Evolutionary conservation across 2,888 invertebrate genomes (phyloP).

Genomic region (Cryptophagus acutangulus): DNA sequence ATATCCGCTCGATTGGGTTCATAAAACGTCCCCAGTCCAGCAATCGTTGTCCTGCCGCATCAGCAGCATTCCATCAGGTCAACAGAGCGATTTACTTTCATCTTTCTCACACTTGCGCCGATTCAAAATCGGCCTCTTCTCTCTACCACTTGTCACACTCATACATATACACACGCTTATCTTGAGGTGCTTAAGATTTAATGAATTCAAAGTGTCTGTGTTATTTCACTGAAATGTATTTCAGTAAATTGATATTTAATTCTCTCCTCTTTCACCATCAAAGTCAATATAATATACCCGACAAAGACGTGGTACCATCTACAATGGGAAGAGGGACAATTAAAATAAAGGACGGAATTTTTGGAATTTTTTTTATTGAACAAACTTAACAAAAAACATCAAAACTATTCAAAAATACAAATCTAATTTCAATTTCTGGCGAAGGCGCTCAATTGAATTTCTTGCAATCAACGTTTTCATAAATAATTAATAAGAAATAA

Average conservation of each 20-base stretch:
- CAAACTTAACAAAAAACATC: neutral
- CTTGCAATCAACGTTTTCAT: no score
- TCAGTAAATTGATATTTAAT: slow-evolving; percentile 43
- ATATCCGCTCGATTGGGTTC: neutral
- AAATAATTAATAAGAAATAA: no score
- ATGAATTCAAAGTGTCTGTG: slow-evolving; percentile 40
- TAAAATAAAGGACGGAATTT: no score
- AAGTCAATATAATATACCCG: no score
- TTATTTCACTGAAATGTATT: slow-evolving; percentile 39
- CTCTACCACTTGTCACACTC: slow-evolving; percentile 34
- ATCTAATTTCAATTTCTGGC: no score
- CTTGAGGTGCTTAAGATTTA: slow-evolving; percentile 39
- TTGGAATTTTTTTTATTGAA: slow-evolving; percentile 10
- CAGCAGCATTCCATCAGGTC: slow-evolving; percentile 40
- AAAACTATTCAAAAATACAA: neutral
- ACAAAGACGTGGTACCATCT: no score
- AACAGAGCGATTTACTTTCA: slow-evolving; percentile 32
- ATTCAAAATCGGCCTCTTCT: slow-evolving; percentile 27
- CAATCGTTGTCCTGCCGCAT: slow-evolving; percentile 33
- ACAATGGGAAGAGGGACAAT: no score
- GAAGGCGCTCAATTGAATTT: no score
- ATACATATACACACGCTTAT: slow-evolving; percentile 38
- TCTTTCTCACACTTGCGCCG: slow-evolving; percentile 28
- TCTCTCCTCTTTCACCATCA: no score
- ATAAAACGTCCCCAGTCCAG: slow-evolving; percentile 25